Conservation (phyloP, 1,140 invertebrate genomes). For the Manduca sexta region DNA sequence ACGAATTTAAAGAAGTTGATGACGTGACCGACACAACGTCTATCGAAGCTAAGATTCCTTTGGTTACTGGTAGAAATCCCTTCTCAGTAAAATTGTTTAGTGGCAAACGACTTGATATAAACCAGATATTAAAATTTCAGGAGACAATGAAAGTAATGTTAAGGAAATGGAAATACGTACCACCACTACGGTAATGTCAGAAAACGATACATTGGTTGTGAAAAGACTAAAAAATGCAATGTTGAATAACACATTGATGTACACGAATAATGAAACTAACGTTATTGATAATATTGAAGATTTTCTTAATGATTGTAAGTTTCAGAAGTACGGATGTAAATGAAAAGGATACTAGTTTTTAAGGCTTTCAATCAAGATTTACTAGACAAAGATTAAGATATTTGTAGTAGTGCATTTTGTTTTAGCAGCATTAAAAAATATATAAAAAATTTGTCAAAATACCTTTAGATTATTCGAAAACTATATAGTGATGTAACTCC, state of each 20-base stretch:
- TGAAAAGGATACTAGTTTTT: no score
- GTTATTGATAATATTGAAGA: conserved; percentile 1
- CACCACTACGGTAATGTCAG: background rate
- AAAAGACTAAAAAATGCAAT: background rate
- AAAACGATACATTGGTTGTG: background rate
- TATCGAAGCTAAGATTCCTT: background rate
- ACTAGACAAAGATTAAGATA: no score
- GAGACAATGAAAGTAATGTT: background rate
- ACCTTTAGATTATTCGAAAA: no score
- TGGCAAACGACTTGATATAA: background rate
- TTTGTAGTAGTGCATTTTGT: no score
- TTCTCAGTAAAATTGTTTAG: background rate
- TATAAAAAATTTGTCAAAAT: no score
- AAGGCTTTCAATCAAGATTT: no score
- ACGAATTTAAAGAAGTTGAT: conserved; percentile 21
- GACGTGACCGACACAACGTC: conserved; percentile 1
- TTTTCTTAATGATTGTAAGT: conserved; percentile 3
- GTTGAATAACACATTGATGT: background rate
- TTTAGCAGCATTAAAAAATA: no score
- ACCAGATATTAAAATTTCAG: background rate
- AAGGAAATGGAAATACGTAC: background rate
- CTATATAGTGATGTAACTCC: no score
- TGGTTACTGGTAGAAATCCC: background rate
- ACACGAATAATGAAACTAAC: background rate
- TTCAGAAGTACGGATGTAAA: no score